Evolutionary conservation across 2,113 vertebrate species (phyloP).

Genomic region (Narcine bancroftii): DNA sequence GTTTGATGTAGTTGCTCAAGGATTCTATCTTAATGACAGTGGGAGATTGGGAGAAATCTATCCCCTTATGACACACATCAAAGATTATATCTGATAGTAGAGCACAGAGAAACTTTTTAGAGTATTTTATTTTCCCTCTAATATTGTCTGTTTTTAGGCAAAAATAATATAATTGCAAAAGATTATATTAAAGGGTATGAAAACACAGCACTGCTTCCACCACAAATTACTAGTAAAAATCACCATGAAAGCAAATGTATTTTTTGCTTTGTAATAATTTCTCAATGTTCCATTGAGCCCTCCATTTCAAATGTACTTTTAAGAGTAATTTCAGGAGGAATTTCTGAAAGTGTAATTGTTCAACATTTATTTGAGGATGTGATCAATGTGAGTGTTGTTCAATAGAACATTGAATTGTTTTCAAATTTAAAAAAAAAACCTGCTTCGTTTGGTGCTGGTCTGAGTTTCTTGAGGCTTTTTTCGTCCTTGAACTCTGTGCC

Average conservation of each 20-base stretch:
- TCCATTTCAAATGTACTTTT: no score
- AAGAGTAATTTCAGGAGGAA: background rate
- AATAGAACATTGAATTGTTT: background rate
- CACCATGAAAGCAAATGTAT: no score
- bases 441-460: background rate
- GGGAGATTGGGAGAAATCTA: background rate
- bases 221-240: no score
- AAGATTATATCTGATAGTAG: background rate
- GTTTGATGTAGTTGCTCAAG: background rate
- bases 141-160: background rate
- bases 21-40: background rate
- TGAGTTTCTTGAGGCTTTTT: background rate
- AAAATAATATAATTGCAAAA: background rate
- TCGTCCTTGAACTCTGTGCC: background rate
- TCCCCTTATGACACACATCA: background rate
- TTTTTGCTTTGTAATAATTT: no score
- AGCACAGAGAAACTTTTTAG: background rate
- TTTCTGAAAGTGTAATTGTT: background rate
- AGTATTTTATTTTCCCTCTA: background rate
- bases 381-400: background rate
- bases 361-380: background rate
- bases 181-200: background rate
- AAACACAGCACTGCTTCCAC: background rate
- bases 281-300: no score
- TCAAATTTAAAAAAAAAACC: background rate